Base-by-base conservation (phyloP, 2,113 vertebrate genomes). In the Marcusenius ussheri region DNA sequence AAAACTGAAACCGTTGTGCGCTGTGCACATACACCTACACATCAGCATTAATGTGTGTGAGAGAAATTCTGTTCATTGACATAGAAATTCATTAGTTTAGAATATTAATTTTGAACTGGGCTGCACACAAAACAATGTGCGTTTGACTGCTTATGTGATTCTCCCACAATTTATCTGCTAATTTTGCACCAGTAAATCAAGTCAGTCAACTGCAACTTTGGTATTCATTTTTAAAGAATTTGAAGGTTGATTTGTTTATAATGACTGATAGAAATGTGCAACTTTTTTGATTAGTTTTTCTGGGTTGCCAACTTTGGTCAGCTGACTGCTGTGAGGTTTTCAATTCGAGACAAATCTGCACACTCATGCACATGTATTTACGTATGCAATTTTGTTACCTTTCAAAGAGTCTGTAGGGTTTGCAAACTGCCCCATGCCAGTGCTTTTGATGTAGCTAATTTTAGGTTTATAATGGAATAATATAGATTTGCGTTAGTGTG, bases 1-100 rank as follows among this genome's bases (percentile, higher is more conserved):
- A 92, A 93, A 94, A 94, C 93, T 90, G 85, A 93, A 93, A 94
- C 90, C 89, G 90, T 17, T 11, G 35, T 80, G 5, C 6, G 2
- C 31, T 31, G n/a, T 39, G 31, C 13, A 80, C 15, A 19, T 42
- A 80, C 2, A 80, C 35, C 27, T 77, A 80, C 15, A 35, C 5
- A 7, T 17, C 74, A 42, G 74, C 74, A 80, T 0, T 31, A 70
- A 70, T 70, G 62, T 19, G 15, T 80, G 74, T 80, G 35, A 80
- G 11, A 42, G 35, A 42, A 80, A 39, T 77, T 35, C 27, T 77
- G 35, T 39, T 31, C 15, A 77, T 19, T 17, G 70, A 39, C 5
- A 5, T 39, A 35, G 70, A 31, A 77, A 74, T 74, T 74, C n/a
- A 13, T 74, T 74, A 35, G n/a, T 13, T 15, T 74, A 35, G 27